Percentiles rank a stretch among this genome's conserved stretches.
These are phyloP conservation scores for Reticulitermes speratus DNA, from an alignment of 1,140 invertebrate genomes.

Conservation along the genomic window DNA sequence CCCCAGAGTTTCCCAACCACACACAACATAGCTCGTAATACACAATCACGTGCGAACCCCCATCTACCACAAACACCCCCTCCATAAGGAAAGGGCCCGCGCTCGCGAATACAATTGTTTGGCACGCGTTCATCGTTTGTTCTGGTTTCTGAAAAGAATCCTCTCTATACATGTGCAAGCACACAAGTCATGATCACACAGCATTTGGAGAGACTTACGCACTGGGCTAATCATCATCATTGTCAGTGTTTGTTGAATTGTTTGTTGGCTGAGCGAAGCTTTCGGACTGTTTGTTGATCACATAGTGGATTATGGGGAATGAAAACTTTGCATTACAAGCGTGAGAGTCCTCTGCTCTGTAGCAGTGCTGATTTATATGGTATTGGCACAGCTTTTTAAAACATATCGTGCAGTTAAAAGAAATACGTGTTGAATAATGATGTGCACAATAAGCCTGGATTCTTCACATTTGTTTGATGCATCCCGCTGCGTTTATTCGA, in stretches of 20 bases:
- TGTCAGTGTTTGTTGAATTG: background rate
- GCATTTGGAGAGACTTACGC: background rate
- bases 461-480: too few relatives aligned
- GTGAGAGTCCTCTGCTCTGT: background rate
- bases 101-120: background rate
- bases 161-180: background rate
- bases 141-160: conserved; percentile 1
- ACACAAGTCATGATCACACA: conserved; percentile 11
- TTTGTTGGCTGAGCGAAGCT: background rate
- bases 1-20: conserved; percentile 7
- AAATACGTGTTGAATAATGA: too few relatives aligned
- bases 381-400: too few relatives aligned
- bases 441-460: too few relatives aligned
- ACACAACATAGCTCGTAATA: background rate
- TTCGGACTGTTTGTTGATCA: background rate
- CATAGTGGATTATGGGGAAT: background rate
- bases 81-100: background rate
- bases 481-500: too few relatives aligned
- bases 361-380: too few relatives aligned
- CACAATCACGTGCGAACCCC: background rate
- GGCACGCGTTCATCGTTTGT: background rate
- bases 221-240: conserved; percentile 18
- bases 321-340: background rate
- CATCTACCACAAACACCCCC: background rate
- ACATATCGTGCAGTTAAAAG: too few relatives aligned